Base-by-base conservation (phyloP, 2,113 vertebrate species). In the Vimba vimba region DNA sequence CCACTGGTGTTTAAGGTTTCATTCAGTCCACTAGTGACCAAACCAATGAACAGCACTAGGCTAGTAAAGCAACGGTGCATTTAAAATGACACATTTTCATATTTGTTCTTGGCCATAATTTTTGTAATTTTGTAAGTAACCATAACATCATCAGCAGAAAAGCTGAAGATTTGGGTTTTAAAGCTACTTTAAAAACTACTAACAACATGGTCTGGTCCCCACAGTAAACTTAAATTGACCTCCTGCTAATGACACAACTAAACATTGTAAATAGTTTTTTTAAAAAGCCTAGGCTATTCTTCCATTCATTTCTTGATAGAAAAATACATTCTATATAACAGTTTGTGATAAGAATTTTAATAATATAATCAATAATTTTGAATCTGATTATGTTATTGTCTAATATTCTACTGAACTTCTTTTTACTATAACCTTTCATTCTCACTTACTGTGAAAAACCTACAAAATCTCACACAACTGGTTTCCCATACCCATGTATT, bases 1-100 rank as follows among this genome's bases (percentile, higher is more conserved):
- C 78, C 86, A 85, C 69, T 52, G n/a, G 50, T 83, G 62, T 76
- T 69, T 36, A 60, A 79, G 82, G 83, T 74, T 87, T 66, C 25
- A 52, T 50, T 74, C n/a, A 64, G 33, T 62, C 23, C 52, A 64
- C 33, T 13, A 17, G 55, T 59, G 76, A 36, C 30, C 11, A 62
- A 33, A 27, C 7, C 7, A 62, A 17, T 60, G 36, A 79, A 36
- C 7, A 55, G 50, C 36, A 27, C 36, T 25, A 60, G 66, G 21
- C 64, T 36, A 69, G 21, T 39, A 59, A 7, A 39, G 78, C n/a
- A 80, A n/a, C 11, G 59, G 8, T 27, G 13, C 0, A 1, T 79
- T 80, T 64, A 45, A 36, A 79, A n/a, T 25, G 45, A 62, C 33
- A 79, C 23, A 45, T 3, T 45, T 45, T 43, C 17, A 59, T 25